Conservation (phyloP, 2,888 invertebrate species). For the Halictus quadricinctus region DNA sequence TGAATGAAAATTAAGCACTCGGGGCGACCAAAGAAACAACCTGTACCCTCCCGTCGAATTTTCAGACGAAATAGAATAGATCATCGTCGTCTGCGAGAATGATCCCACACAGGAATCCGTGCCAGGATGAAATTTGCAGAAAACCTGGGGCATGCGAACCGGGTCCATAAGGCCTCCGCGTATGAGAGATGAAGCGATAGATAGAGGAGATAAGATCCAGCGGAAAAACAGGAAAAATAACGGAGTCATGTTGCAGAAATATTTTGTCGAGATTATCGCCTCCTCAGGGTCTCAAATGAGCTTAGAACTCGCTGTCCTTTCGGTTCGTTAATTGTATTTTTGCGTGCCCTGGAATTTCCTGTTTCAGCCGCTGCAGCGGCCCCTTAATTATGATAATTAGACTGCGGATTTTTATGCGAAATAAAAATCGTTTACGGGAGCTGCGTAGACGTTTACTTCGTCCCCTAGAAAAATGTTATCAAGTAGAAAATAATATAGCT, state of each 20-base stretch:
- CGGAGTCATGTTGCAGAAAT: not conserved
- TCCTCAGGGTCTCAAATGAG: not conserved
- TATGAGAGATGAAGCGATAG: not conserved
- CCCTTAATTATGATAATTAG: no score
- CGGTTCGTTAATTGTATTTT: not conserved
- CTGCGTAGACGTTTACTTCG: no score
- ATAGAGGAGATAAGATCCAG: not conserved
- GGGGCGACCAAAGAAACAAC: not conserved
- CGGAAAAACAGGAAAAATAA: not conserved
- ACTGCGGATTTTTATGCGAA: no score
- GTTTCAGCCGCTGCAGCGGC: not conserved
- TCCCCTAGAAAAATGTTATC: not conserved
- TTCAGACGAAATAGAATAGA: not conserved
- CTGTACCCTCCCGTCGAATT: not conserved
- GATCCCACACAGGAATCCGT: no score
- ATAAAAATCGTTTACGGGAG: no score
- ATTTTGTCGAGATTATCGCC: not conserved
- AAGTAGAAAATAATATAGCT: not conserved
- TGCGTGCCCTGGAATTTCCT: not conserved
- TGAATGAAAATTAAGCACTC: not conserved
- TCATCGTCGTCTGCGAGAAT: no score
- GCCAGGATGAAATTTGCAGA: slow-evolving; percentile 3
- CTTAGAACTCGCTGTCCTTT: not conserved
- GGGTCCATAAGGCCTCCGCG: not conserved
- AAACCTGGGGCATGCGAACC: not conserved